Conservation (phyloP, 2,797 vertebrate species). For the Uromys caudimaculatus region DNA sequence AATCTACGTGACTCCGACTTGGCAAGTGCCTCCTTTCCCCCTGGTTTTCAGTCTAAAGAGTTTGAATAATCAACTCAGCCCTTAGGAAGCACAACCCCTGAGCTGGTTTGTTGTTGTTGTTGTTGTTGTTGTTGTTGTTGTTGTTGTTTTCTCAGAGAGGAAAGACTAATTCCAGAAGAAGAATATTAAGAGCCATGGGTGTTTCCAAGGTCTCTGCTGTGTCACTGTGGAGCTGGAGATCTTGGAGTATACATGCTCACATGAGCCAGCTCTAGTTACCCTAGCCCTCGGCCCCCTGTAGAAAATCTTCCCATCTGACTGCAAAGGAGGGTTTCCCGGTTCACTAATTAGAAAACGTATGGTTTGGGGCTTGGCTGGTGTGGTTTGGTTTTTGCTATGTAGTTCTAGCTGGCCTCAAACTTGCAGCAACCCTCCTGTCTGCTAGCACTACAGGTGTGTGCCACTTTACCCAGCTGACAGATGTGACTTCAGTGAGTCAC, state of each 20-base stretch:
- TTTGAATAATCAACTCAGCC: not conserved
- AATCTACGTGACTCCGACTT: slow-evolving; percentile 24
- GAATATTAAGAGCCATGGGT: not conserved
- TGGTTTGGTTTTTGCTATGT: not conserved
- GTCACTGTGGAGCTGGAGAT: not conserved
- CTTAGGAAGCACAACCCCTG: not conserved
- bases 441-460: not conserved
- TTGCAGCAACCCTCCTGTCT: not conserved
- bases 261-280: not conserved
- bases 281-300: not conserved
- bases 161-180: not conserved
- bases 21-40: slow-evolving; percentile 38
- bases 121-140: too few relatives aligned
- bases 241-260: not conserved
- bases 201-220: not conserved
- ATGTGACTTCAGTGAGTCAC: not conserved
- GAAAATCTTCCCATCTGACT: not conserved
- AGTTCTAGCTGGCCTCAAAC: not conserved
- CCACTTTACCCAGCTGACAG: not conserved
- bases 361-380: not conserved
- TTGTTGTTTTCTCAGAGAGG: too few relatives aligned
- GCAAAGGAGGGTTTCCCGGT: slow-evolving; percentile 3
- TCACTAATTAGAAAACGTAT: not conserved
- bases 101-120: too few relatives aligned
- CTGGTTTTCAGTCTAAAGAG: slow-evolving; percentile 38